Conservation (phyloP, 2,113 vertebrate species). For the Antigone vipio region DNA sequence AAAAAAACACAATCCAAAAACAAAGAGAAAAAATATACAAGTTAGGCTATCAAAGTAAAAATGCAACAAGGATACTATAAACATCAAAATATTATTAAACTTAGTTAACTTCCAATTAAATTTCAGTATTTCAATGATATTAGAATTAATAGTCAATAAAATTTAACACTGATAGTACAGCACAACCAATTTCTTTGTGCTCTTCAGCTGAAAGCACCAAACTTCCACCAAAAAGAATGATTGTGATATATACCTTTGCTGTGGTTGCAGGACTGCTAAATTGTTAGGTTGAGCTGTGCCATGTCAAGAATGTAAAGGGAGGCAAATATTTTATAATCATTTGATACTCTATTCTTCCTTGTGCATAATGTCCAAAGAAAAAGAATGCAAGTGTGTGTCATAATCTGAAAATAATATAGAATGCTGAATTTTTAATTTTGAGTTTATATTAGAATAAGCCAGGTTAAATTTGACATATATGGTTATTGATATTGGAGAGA, state of each 20-base stretch:
- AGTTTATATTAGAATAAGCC: background rate
- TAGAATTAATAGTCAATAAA: background rate
- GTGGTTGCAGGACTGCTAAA: background rate
- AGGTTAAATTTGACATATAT: background rate
- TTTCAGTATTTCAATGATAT: background rate
- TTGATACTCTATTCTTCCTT: background rate
- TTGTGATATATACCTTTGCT: background rate
- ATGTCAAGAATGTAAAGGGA: background rate
- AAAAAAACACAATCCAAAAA: accelerated
- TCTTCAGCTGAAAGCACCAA: background rate
- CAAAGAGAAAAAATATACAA: background rate
- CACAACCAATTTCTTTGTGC: background rate
- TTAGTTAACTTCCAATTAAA: background rate
- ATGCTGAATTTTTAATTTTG: background rate
- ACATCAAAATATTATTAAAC: background rate
- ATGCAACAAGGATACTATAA: background rate
- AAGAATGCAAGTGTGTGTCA: background rate
- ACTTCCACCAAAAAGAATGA: background rate
- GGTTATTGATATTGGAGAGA: background rate
- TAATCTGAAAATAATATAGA: background rate
- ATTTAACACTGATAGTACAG: background rate
- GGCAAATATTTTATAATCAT: background rate
- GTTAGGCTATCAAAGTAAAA: background rate
- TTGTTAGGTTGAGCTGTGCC: background rate
- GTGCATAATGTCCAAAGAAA: background rate